Conservation (phyloP, 2,113 vertebrate species). For the Eudyptes chrysolophus region DNA sequence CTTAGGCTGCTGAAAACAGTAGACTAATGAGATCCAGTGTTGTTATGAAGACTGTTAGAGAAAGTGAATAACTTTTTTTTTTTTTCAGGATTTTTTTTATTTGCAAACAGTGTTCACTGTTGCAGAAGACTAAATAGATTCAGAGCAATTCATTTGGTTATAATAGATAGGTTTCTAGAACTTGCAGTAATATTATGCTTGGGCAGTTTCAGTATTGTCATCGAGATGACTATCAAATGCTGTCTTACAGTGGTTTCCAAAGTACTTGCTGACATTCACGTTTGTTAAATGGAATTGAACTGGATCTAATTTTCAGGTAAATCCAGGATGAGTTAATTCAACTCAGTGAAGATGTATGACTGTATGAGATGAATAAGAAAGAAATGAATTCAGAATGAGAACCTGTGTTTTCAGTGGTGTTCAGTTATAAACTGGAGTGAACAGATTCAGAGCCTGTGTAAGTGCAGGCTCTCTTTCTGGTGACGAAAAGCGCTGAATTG, state of each 20-base stretch:
- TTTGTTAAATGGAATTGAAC: not conserved
- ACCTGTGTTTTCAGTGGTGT: not conserved
- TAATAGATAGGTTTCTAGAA: not conserved
- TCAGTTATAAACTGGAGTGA: not conserved
- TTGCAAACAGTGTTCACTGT: not conserved
- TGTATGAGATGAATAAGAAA: not conserved
- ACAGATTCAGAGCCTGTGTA: not conserved
- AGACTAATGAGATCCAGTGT: not conserved
- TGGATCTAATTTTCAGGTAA: not conserved
- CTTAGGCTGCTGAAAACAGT: not conserved
- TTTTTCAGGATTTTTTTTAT: not conserved
- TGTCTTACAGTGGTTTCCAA: fast-evolving
- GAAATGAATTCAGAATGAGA: not conserved
- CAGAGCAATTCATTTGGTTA: not conserved
- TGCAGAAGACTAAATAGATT: not conserved
- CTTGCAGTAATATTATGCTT: not conserved
- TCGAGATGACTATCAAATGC: not conserved
- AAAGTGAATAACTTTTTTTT: not conserved
- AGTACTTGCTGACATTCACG: fast-evolving
- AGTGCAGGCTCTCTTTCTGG: not conserved
- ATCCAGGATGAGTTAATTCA: not conserved
- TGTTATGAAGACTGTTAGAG: not conserved
- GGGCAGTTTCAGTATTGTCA: not conserved
- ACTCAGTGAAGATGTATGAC: not conserved
- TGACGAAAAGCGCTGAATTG: not conserved